These are phyloP conservation scores for Phataginus tricuspis DNA, from an alignment of 2,797 vertebrate species.

Conservation along the genomic window DNA sequence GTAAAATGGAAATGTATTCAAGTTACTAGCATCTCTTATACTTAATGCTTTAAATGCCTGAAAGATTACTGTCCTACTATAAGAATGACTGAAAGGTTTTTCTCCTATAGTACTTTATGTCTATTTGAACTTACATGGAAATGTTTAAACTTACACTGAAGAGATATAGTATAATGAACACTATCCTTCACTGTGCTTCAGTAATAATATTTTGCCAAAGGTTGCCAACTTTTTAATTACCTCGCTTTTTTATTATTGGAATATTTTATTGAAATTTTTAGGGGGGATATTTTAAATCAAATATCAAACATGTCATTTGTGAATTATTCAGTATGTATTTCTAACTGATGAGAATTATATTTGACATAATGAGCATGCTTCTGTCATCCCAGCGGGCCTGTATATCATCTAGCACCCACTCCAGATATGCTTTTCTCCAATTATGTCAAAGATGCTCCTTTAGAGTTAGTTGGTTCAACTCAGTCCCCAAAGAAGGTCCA, in stretches of 20 bases:
- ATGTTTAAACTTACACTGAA: neutral
- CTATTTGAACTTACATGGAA: neutral
- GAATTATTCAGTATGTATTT: neutral
- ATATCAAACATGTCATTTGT: neutral
- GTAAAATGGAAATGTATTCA: neutral
- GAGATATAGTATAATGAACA: neutral
- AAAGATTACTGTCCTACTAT: neutral
- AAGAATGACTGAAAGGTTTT: neutral
- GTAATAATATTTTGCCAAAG: neutral
- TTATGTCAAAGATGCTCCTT: neutral
- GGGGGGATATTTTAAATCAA: neutral
- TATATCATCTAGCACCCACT: neutral
- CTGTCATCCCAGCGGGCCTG: neutral
- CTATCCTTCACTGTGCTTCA: neutral
- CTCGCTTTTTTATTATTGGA: neutral
- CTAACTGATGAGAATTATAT: neutral
- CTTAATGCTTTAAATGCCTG: neutral
- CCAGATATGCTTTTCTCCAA: neutral
- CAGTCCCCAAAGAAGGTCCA: neutral
- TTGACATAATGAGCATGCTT: neutral
- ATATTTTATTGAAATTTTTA: neutral
- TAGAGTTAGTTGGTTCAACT: neutral
- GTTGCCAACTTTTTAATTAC: neutral
- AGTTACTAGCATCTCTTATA: neutral
- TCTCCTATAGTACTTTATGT: neutral